These are phyloP conservation scores for Salpingus planirostris DNA, from an alignment of 2,888 invertebrate genomes.

Conservation along the genomic window DNA sequence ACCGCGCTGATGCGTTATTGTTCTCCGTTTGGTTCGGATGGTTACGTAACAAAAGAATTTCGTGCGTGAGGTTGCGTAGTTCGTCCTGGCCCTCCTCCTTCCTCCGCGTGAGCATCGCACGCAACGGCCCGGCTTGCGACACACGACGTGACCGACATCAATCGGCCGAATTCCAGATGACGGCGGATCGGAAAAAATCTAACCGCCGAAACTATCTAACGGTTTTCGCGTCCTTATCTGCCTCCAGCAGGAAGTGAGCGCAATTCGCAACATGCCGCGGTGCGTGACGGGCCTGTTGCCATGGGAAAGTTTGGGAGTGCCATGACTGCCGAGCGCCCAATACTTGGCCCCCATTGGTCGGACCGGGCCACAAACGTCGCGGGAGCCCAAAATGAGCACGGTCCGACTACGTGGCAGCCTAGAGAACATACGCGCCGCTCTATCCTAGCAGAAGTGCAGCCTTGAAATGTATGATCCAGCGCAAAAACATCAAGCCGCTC, in stretches of 20 bases:
- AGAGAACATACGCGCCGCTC: constrained; percentile 11
- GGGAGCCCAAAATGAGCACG: constrained; percentile 23
- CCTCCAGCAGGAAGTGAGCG: constrained; percentile 17
- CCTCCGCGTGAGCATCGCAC: no score
- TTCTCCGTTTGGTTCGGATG: no score
- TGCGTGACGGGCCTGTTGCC: constrained; percentile 29
- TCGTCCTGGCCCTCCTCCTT: no score
- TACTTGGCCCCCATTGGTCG: constrained; percentile 24
- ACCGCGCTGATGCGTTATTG: no score
- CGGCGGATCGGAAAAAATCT: no score
- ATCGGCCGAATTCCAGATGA: no score
- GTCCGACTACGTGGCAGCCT: constrained; percentile 20
- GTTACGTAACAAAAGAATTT: no score
- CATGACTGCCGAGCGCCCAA: constrained; percentile 31
- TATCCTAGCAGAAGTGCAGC: constrained; percentile 21
- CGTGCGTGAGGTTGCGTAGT: no score
- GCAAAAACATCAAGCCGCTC: constrained; percentile 20
- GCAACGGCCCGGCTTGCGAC: no score
- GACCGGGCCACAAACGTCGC: constrained; percentile 19
- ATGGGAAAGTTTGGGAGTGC: constrained; percentile 32
- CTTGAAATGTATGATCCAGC: constrained; percentile 25
- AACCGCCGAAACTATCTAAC: constrained; percentile 12
- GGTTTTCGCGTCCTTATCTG: constrained; percentile 14
- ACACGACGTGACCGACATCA: no score
- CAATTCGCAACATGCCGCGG: constrained; percentile 18